Percentiles rank a stretch among this genome's conserved stretches.
phyloP scores from a whole-genome alignment of 2,888 invertebrate genomes.

The Euspilapteryx auroguttella region DNA sequence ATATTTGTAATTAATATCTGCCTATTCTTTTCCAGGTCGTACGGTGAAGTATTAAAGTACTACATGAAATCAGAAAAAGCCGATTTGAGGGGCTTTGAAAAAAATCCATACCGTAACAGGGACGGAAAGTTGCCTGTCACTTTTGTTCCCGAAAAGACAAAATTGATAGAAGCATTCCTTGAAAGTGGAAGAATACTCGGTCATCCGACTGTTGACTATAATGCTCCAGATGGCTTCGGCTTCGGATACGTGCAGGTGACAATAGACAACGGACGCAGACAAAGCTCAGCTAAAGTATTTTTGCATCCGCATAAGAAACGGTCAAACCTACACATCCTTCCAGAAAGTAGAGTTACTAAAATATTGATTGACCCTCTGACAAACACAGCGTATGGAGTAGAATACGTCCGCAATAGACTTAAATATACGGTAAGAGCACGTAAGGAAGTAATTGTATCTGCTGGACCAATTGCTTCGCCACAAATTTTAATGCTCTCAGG shows the following conservation, averaged over 20 bases:
- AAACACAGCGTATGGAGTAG: conserved; percentile 69
- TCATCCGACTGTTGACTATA: conserved; percentile 70
- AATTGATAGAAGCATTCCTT: conserved; percentile 50
- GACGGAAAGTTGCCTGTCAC: conserved; percentile 51
- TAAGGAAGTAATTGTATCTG: conserved; percentile 83
- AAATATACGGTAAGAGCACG: conserved; percentile 57
- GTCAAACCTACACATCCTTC: conserved; percentile 69
- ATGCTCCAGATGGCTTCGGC: conserved; percentile 63
- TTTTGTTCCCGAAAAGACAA: conserved; percentile 19
- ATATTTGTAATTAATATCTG: too few species aligned
- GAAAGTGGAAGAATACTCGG: conserved; percentile 67
- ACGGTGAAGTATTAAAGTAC: conserved; percentile 61
- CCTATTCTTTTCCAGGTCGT: conserved; percentile 53
- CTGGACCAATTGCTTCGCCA: conserved; percentile 86
- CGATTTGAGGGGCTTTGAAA: conserved; percentile 39
- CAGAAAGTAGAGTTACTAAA: conserved; percentile 65
- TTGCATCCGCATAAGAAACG: conserved; percentile 62
- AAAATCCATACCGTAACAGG: conserved; percentile 56
- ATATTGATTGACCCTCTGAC: conserved; percentile 65
- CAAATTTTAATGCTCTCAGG: conserved; percentile 90
- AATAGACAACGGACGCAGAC: conserved; percentile 60
- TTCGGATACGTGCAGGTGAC: conserved; percentile 69
- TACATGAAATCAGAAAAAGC: conserved; percentile 64
- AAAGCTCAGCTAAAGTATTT: conserved; percentile 68
- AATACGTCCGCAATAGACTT: conserved; percentile 59